Evolutionary conservation across 2,113 vertebrate genomes (phyloP).

Genomic region (Crotalus helleri): DNA sequence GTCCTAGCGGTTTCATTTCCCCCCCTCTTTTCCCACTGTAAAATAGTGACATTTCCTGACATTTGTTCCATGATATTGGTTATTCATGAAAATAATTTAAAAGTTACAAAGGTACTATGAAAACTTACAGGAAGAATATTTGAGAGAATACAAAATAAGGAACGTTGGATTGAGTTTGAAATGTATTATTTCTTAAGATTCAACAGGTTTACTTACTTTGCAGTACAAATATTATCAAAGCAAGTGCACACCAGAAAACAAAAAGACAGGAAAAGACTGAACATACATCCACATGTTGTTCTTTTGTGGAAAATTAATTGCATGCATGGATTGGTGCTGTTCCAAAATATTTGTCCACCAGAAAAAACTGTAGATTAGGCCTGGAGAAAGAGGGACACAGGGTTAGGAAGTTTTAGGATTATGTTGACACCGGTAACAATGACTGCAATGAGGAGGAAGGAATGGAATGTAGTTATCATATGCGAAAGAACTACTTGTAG

Average conservation of each 20-base stretch:
- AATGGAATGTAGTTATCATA: neutral
- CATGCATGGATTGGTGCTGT: neutral
- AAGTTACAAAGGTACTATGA: constrained; percentile 37
- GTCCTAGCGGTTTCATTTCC: neutral
- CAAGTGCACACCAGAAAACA: constrained; percentile 36
- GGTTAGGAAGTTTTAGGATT: constrained; percentile 37
- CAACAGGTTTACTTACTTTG: constrained; percentile 50
- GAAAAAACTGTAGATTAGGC: constrained; percentile 44
- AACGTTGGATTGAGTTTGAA: constrained; percentile 20
- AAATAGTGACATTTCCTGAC: neutral
- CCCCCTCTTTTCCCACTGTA: neutral
- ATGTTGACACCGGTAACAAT: constrained; percentile 59
- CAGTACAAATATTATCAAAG: constrained; percentile 47
- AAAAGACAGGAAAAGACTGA: constrained; percentile 9
- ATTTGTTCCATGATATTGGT: neutral
- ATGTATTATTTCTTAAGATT: constrained; percentile 40
- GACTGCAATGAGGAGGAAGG: constrained; percentile 53
- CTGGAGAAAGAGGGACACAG: neutral
- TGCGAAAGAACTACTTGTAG: constrained; percentile 60
- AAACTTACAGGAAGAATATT: constrained; percentile 22
- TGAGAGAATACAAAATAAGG: constrained; percentile 52
- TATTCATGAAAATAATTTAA: constrained; percentile 22
- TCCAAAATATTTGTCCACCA: constrained; percentile 48
- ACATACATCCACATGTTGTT: constrained; percentile 10
- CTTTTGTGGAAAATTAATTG: constrained; percentile 26